Evolutionary conservation across 2,113 vertebrate species (phyloP).

Genomic region (Narcine bancroftii): DNA sequence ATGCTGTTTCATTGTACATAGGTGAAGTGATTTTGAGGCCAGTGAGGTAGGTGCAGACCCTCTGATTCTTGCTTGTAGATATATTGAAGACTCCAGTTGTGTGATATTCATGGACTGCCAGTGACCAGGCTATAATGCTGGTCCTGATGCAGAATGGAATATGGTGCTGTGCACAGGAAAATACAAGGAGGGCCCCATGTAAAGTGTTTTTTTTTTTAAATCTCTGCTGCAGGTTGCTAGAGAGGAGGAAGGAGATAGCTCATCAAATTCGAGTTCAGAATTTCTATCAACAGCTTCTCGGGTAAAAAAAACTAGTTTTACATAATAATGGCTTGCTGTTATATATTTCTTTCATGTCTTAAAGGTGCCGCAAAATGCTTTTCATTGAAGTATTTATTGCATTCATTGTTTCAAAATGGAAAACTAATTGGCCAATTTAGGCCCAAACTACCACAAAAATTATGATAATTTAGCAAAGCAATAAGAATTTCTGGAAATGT

Average conservation of each 20-base stretch:
- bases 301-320: constrained; percentile 53
- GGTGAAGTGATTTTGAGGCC: background rate
- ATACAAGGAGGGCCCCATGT: background rate
- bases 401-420: too few species aligned
- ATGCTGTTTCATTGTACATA: background rate
- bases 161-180: background rate
- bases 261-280: constrained; percentile 79
- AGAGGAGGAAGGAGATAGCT: constrained; percentile 56
- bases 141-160: background rate
- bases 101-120: background rate
- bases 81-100: background rate
- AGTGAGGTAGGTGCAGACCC: background rate
- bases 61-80: background rate
- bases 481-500: background rate
- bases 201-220: background rate
- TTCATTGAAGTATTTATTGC: background rate
- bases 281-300: constrained; percentile 68
- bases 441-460: too few species aligned
- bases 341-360: too few species aligned
- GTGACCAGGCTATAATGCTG: background rate
- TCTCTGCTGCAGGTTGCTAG: constrained; percentile 57
- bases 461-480: too few species aligned
- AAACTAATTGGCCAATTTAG: too few species aligned
- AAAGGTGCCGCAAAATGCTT: background rate
- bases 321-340: background rate